Percentiles rank a stretch among this genome's conserved stretches.
Evolutionary conservation across 2,888 invertebrate genomes (phyloP).

Genomic region (Agrochola litura): DNA sequence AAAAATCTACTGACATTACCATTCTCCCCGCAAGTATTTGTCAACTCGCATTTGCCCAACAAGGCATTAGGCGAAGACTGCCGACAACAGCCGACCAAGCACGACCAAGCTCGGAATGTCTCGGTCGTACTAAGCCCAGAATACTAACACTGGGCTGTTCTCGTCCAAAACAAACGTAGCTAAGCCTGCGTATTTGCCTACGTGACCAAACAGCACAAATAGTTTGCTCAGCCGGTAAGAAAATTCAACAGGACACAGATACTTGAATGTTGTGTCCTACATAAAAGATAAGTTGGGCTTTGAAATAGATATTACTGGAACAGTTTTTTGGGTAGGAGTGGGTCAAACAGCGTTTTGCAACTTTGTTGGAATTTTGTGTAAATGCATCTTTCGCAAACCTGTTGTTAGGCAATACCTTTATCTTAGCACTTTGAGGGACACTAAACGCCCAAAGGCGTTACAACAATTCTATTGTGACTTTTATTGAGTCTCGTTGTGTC

Average conservation of each 20-base stretch:
- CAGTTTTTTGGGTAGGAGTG: not conserved
- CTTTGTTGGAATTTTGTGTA: not conserved
- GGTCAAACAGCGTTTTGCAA: not conserved
- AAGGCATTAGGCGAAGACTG: conserved; percentile 51
- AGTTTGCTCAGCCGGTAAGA: conserved; percentile 58
- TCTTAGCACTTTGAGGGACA: no score
- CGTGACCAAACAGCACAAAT: conserved; percentile 65
- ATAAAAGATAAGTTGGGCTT: conserved; percentile 31
- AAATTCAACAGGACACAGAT: conserved; percentile 58
- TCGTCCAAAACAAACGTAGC: conserved; percentile 66
- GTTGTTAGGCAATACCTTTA: not conserved
- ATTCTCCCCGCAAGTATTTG: conserved; percentile 49
- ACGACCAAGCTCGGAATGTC: conserved; percentile 44
- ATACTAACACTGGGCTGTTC: conserved; percentile 47
- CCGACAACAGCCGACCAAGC: conserved; percentile 51
- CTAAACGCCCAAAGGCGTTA: no score
- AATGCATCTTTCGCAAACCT: not conserved
- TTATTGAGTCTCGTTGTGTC: no score
- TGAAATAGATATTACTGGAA: conserved; percentile 37
- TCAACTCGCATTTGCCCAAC: conserved; percentile 44
- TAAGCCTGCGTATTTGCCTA: conserved; percentile 61
- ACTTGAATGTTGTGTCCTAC: conserved; percentile 47
- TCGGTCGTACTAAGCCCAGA: conserved; percentile 49
- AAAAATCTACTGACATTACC: conserved; percentile 39
- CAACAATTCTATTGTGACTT: no score